These are phyloP conservation scores for Cinara cedri DNA, from an alignment of 2,888 invertebrate species.

Conservation along the genomic window DNA sequence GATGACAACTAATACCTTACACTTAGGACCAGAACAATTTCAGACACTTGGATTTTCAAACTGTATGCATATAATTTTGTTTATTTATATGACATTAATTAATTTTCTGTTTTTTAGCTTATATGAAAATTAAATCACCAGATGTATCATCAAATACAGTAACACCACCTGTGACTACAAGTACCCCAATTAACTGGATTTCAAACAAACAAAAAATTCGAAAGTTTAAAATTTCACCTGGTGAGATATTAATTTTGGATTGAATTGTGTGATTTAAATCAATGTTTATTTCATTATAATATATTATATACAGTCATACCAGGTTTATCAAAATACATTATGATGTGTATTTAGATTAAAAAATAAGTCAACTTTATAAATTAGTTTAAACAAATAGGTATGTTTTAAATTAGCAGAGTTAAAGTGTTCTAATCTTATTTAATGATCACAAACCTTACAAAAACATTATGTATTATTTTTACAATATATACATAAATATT, in stretches of 20 bases:
- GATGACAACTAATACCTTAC: slow-evolving; percentile 29
- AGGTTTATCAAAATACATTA: no score
- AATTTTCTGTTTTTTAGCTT: slow-evolving; percentile 38
- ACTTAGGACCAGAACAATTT: slow-evolving; percentile 45
- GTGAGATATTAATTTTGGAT: not conserved
- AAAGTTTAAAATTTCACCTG: slow-evolving; percentile 40
- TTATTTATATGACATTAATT: not conserved
- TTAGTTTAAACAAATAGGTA: no score
- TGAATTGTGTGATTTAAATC: not conserved
- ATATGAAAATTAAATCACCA: slow-evolving; percentile 41
- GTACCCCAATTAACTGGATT: slow-evolving; percentile 51
- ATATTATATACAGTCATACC: no score
- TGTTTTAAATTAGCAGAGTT: no score
- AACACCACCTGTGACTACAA: slow-evolving; percentile 41
- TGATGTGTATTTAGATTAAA: no score
- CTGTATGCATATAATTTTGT: slow-evolving; percentile 20
- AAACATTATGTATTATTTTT: no score
- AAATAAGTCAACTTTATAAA: no score
- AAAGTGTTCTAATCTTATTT: no score
- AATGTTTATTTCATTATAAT: not conserved
- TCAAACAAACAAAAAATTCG: slow-evolving; percentile 34
- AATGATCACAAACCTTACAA: no score
- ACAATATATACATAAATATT: no score
- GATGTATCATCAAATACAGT: slow-evolving; percentile 32
- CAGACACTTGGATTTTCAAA: slow-evolving; percentile 51